Conservation (phyloP, 2,113 vertebrate genomes). For the Noctilio leporinus region DNA sequence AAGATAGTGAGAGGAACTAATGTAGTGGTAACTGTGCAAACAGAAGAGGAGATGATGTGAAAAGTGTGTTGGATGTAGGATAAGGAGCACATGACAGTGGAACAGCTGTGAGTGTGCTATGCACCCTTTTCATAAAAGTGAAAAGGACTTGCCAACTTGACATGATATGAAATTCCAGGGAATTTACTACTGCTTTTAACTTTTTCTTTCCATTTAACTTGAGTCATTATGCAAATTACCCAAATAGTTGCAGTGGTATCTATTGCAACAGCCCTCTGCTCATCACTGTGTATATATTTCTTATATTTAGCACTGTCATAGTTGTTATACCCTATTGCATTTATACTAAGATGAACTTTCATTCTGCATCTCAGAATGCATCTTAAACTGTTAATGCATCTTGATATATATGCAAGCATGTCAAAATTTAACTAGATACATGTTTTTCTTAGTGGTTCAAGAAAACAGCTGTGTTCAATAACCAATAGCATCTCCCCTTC, state of each 20-base stretch:
- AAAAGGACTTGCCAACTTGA: background rate
- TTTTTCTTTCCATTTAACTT: background rate
- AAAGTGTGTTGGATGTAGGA: background rate
- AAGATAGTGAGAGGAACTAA: background rate
- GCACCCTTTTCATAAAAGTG: background rate
- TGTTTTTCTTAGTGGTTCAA: background rate
- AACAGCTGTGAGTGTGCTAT: background rate
- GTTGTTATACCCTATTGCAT: background rate
- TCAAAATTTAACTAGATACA: background rate
- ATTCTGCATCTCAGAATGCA: background rate
- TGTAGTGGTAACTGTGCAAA: background rate
- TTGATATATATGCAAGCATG: background rate
- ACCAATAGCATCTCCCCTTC: background rate
- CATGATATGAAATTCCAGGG: background rate
- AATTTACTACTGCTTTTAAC: background rate
- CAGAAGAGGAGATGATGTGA: background rate
- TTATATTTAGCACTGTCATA: background rate
- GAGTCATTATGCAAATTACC: background rate
- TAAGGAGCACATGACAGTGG: background rate
- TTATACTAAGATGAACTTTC: background rate
- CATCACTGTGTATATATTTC: background rate
- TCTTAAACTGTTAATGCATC: background rate
- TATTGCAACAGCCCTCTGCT: background rate
- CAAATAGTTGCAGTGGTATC: background rate
- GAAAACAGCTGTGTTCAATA: background rate